These are phyloP conservation scores for Scylla paramamosain DNA, from an alignment of 1,140 invertebrate genomes.

Conservation along the genomic window DNA sequence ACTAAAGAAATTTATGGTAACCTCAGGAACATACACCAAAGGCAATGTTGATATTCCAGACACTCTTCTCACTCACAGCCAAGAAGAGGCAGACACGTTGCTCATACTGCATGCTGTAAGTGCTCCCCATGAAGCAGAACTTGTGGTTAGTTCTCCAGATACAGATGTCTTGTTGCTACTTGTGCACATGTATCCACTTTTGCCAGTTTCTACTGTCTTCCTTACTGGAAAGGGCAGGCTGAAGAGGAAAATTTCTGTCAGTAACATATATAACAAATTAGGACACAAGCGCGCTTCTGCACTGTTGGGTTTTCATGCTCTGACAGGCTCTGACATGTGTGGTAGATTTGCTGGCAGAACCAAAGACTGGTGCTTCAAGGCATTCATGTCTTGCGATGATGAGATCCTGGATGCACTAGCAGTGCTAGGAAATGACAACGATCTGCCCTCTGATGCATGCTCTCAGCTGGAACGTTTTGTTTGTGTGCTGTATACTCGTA, in stretches of 20 bases:
- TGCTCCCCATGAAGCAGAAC: not conserved
- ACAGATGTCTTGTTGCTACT: slow-evolving; percentile 39
- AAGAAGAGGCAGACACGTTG: slow-evolving; percentile 40
- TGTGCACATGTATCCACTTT: not conserved
- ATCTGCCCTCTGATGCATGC: not conserved
- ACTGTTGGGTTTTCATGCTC: slow-evolving; percentile 29
- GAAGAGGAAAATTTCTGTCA: slow-evolving; percentile 15
- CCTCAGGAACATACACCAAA: slow-evolving; percentile 48
- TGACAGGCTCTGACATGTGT: slow-evolving; percentile 45
- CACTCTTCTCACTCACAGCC: slow-evolving; percentile 34
- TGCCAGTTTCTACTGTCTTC: not conserved
- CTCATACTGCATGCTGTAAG: slow-evolving; percentile 7
- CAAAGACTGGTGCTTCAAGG: slow-evolving; percentile 59
- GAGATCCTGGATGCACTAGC: slow-evolving; percentile 37
- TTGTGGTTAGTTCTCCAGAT: slow-evolving; percentile 44
- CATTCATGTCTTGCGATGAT: slow-evolving; percentile 42
- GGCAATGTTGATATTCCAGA: slow-evolving; percentile 29
- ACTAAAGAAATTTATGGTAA: slow-evolving; percentile 45
- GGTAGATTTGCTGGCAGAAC: slow-evolving; percentile 60
- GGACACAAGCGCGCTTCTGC: slow-evolving; percentile 30
- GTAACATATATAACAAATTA: not conserved
- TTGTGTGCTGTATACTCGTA: slow-evolving; percentile 42
- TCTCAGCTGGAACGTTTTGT: slow-evolving; percentile 56
- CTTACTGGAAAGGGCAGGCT: slow-evolving; percentile 36
- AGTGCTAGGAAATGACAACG: not conserved